Evolutionary conservation across 35 echinoderm and acorn worm genomes (phyloP), one percentile per base, ranked within the genome.

Genomic region (Apostichopus japonicus): DNA sequence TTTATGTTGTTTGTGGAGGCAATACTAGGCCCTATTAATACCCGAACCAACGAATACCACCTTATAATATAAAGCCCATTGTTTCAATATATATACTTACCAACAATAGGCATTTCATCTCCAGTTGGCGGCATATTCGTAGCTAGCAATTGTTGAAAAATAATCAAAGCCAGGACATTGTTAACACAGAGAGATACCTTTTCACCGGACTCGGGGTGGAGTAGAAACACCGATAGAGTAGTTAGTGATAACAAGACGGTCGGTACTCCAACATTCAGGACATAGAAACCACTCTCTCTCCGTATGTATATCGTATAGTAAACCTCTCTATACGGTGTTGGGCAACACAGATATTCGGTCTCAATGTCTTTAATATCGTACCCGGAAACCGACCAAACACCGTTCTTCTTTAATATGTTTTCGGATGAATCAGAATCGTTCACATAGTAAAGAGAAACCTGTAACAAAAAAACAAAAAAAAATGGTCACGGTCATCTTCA

Each of bases 81-180:
- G 33, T 44, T 44, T 44, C 16, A 65, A 65, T 65, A 65, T 13
- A 65, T 13, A 44, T 44, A 67, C 87, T 94, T 71, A 97, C 96
- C 93, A 19, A 97, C 72, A 24, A 97, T 94, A 10, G 96, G 94
- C 9, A 78, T 84, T 57, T 92, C 58, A 8, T 77, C 92, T 10
- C 65, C 82, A 5, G 92, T 87, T n/a, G 92, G 71, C 27, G 92
- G 92, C 53, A 93, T 73, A 2, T 51, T 75, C 16, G 65, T 54
- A 6, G 92, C 56, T 24, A 93, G 72, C 54, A 86, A 24, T 62
- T 86, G 80, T 57, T 93, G 81, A 51, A 93, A 93, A 23, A 93
- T 71, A 22, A 93, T 75, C 63, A 93, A 55, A 17, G 92, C 63
- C 54, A 93, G 83, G 10, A 93, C 25, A 15, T 86, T 93, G 10